These are phyloP conservation scores for Neofelis nebulosa DNA, from an alignment of 2,113 vertebrate species.

Conservation along the genomic window DNA sequence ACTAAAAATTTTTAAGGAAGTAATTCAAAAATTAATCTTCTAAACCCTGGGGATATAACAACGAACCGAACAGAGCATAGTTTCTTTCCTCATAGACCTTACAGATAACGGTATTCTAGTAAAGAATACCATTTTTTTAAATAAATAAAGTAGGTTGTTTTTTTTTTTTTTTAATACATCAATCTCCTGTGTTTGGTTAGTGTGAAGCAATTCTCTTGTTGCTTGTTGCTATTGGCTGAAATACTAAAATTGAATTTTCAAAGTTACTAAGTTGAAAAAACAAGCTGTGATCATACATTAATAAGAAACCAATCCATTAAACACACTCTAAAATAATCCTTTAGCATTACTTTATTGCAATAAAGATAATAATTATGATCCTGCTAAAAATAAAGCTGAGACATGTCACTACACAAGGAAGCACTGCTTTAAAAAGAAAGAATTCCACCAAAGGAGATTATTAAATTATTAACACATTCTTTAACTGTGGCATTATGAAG, in stretches of 20 bases:
- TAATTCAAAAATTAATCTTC: conserved; percentile 42
- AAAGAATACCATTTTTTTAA: neutral
- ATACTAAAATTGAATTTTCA: conserved; percentile 19
- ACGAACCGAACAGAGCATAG: neutral
- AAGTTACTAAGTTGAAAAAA: neutral
- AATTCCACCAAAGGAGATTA: neutral
- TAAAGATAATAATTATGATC: neutral
- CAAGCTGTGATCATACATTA: neutral
- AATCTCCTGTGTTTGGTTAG: neutral
- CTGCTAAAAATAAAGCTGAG: neutral
- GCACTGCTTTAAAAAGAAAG: neutral
- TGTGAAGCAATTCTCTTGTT: neutral
- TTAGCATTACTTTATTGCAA: neutral
- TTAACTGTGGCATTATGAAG: neutral
- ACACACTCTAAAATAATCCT: neutral
- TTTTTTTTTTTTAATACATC: neutral
- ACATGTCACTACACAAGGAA: neutral
- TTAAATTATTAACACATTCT: neutral
- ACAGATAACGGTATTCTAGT: neutral
- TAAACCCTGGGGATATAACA: neutral
- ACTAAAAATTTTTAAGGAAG: conserved; percentile 15
- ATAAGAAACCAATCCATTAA: neutral
- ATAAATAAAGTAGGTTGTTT: neutral
- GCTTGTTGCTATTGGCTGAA: neutral
- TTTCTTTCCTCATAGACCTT: neutral